phyloP scores from a whole-genome alignment of 2,888 invertebrate genomes.

The Galerucella nymphaeae region DNA sequence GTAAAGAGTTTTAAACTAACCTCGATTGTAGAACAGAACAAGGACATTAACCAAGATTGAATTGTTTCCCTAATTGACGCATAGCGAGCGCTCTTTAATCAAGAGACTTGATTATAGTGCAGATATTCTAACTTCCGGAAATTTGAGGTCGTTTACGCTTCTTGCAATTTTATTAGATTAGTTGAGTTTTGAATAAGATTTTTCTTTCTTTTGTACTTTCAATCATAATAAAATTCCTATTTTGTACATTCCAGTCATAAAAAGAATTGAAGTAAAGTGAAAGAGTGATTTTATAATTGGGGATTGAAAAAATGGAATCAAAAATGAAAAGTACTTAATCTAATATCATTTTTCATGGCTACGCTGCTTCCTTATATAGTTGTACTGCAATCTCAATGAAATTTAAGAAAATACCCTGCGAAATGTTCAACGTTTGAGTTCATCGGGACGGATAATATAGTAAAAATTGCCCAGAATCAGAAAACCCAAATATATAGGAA shows the following conservation, averaged over 20 bases:
- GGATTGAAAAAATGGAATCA: too few species aligned
- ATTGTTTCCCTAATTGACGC: conserved; percentile 20
- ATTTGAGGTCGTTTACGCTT: not conserved
- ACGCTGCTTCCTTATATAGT: too few species aligned
- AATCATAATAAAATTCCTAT: too few species aligned
- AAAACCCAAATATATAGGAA: not conserved
- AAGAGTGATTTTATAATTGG: too few species aligned
- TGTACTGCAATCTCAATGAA: too few species aligned
- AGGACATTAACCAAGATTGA: conserved; percentile 21
- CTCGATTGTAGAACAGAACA: not conserved
- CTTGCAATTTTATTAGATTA: not conserved
- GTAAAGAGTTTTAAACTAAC: conserved; percentile 6
- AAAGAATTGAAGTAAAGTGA: too few species aligned
- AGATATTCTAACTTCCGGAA: not conserved
- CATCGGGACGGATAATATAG: not conserved
- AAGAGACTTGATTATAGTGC: conserved; percentile 16
- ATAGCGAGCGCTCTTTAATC: conserved; percentile 10
- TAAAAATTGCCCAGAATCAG: not conserved
- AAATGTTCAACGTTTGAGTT: too few species aligned
- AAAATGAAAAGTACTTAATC: too few species aligned
- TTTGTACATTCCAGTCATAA: too few species aligned
- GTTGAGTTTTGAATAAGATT: not conserved
- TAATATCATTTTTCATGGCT: too few species aligned
- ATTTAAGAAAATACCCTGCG: too few species aligned
- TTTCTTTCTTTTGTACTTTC: not conserved